Evolutionary conservation across 53 echinoderm and acorn worm genomes (phyloP).

Genomic region (Echinarachnius parma): DNA sequence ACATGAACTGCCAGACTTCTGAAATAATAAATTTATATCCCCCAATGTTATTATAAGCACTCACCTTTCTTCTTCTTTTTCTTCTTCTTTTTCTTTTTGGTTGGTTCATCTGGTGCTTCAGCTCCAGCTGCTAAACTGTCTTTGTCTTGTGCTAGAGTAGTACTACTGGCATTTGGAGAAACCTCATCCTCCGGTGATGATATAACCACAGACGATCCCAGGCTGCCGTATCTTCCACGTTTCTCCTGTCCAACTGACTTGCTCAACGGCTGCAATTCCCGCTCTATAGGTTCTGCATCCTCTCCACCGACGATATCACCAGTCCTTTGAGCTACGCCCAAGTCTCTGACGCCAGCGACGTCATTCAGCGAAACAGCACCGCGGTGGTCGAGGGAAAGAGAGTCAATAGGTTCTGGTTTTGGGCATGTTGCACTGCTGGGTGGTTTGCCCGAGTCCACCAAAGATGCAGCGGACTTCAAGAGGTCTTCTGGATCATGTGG

Average conservation of each 20-base stretch:
- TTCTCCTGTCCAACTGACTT: background rate
- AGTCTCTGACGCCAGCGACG: background rate
- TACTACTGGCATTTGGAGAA: conserved; percentile 20
- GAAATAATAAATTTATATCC: no score
- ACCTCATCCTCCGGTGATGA: conserved; percentile 32
- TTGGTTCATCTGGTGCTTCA: conserved; percentile 11
- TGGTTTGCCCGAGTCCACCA: conserved; percentile 8
- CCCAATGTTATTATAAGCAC: no score
- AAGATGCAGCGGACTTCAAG: conserved; percentile 9
- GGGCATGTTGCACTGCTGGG: conserved; percentile 36
- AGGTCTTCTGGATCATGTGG: conserved; percentile 19
- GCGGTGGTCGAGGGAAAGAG: background rate
- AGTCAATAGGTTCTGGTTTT: conserved; percentile 32
- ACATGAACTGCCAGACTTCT: no score
- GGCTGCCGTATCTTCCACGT: no score
- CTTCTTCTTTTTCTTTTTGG: conserved; percentile 36
- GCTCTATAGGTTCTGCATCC: background rate
- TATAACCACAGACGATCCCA: background rate
- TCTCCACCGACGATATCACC: background rate
- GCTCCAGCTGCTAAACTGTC: background rate
- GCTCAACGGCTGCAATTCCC: conserved; percentile 15
- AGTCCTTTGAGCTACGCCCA: background rate
- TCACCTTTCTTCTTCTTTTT: conserved; percentile 50
- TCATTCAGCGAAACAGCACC: conserved; percentile 28
- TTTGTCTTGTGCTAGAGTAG: conserved; percentile 4